A percentile compares a stretch with the other conserved stretches of the same genome.
These are phyloP conservation scores for Xanthorhoe designata DNA, from an alignment of 2,888 invertebrate species.

Conservation along the genomic window DNA sequence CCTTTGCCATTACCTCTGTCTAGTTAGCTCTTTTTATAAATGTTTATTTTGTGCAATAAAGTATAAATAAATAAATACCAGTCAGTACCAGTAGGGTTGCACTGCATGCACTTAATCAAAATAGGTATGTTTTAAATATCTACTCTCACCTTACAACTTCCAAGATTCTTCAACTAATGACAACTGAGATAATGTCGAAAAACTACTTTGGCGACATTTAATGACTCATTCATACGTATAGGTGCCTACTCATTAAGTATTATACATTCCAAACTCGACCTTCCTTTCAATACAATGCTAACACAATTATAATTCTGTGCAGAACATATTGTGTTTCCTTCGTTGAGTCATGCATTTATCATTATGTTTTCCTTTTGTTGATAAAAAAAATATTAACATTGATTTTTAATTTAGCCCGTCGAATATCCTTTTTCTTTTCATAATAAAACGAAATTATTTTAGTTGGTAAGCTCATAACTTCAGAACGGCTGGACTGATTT, in stretches of 20 bases:
- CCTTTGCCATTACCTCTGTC: no score
- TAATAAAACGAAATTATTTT: no score
- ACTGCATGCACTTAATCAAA: no score
- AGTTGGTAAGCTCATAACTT: no score
- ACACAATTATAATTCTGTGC: conserved; percentile 58
- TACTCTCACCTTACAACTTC: no score
- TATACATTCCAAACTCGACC: conserved; percentile 56
- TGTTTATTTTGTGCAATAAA: no score
- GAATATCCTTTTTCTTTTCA: neutral
- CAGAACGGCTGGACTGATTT: no score
- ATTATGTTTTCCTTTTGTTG: conserved; percentile 2
- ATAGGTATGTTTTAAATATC: no score
- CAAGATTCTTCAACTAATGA: no score
- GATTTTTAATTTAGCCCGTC: neutral
- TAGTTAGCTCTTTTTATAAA: no score
- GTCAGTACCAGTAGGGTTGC: no score
- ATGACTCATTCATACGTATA: conserved; percentile 57
- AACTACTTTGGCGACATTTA: neutral
- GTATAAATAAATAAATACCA: no score
- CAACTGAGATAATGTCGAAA: neutral
- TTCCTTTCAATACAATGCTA: conserved; percentile 64
- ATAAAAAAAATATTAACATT: neutral
- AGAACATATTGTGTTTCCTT: conserved; percentile 62
- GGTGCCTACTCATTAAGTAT: conserved; percentile 34
- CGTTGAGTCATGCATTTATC: conserved; percentile 55